Conservation (phyloP, 2,797 vertebrate genomes). For the Malacoctenus gilli region DNA sequence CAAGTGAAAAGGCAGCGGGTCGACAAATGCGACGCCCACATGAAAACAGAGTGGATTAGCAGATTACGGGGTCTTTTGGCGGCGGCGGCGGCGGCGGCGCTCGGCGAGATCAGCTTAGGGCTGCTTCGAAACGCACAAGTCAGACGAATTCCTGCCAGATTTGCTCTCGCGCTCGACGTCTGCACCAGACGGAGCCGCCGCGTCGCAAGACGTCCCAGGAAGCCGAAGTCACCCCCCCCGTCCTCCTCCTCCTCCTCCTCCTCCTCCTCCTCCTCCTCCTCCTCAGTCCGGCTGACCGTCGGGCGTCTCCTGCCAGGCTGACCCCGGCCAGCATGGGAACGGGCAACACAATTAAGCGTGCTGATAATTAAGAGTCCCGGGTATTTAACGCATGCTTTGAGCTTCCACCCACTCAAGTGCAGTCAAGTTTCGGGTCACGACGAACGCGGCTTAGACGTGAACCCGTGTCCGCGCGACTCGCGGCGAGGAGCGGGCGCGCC, state of each 20-base stretch:
- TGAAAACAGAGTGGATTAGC: conserved; percentile 76
- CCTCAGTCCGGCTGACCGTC: conserved; percentile 30
- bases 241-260: conserved; percentile 18
- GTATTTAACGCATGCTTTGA: conserved; percentile 63
- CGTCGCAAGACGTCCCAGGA: not conserved
- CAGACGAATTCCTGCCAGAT: conserved; percentile 51
- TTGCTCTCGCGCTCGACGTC: conserved; percentile 29
- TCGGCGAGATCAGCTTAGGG: conserved; percentile 57
- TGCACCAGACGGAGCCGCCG: conserved; percentile 1
- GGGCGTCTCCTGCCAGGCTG: conserved; percentile 51
- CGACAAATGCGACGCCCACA: conserved; percentile 71
- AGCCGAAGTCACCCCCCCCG: not conserved
- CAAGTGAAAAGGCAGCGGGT: conserved; percentile 65
- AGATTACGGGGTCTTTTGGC: conserved; percentile 63
- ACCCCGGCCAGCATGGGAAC: conserved; percentile 64
- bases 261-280: conserved; percentile 48
- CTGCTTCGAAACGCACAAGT: conserved; percentile 48
- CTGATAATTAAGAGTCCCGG: conserved; percentile 51
- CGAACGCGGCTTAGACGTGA: conserved; percentile 55
- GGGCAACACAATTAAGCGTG: conserved; percentile 57
- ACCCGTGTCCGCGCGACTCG: conserved; percentile 54
- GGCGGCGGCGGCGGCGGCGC: conserved; percentile 31
- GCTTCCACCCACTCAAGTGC: conserved; percentile 66
- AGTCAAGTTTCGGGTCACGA: conserved; percentile 75
- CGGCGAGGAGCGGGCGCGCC: conserved; percentile 36